phyloP scores from a whole-genome alignment of 2,113 vertebrate genomes.

The Camelus dromedarius region DNA sequence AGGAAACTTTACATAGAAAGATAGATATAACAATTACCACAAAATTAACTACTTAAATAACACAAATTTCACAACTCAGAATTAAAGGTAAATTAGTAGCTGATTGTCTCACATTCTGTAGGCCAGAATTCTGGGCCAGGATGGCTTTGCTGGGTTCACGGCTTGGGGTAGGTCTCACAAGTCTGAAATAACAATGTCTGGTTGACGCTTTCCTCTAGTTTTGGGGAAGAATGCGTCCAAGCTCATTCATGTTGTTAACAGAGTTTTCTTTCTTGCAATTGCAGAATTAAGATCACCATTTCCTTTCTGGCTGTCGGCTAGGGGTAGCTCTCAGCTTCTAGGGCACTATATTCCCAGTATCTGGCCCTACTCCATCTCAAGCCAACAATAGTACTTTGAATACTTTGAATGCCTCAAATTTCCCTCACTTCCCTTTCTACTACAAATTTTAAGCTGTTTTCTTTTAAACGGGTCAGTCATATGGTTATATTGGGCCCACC shows the following conservation, averaged over 20 bases:
- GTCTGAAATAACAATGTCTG: not conserved
- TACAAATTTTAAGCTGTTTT: not conserved
- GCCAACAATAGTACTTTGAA: not conserved
- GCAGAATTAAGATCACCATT: fast-evolving
- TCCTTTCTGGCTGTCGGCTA: not conserved
- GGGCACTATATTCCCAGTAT: fast-evolving
- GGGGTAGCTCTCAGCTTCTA: not conserved
- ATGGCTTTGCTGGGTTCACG: not conserved
- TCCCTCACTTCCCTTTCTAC: not conserved
- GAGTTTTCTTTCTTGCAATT: not conserved
- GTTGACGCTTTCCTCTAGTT: not conserved
- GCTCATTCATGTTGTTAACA: not conserved
- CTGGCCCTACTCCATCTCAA: fast-evolving
- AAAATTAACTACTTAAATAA: not conserved
- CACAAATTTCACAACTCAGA: not conserved
- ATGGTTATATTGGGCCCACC: not conserved
- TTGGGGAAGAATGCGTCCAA: not conserved
- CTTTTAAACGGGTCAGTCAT: not conserved
- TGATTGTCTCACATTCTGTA: not conserved
- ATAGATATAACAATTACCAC: not conserved
- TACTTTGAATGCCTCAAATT: not conserved
- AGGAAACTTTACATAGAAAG: not conserved
- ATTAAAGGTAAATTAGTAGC: not conserved
- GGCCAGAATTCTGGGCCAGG: not conserved
- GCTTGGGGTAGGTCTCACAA: not conserved